phyloP scores from a whole-genome alignment of 2,113 vertebrate species.

The Thomomys bottae region DNA sequence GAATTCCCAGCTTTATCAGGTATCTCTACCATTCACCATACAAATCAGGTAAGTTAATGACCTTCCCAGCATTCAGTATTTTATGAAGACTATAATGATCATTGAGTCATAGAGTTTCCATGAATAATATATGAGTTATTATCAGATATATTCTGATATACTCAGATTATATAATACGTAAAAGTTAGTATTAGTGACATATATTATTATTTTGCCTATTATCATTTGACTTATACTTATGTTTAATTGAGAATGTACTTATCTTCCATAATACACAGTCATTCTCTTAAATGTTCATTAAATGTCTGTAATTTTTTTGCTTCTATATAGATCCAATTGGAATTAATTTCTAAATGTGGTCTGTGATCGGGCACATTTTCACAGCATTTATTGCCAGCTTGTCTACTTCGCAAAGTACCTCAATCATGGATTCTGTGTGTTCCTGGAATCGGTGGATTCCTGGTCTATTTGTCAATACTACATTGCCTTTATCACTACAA shows the following conservation, averaged over 20 bases:
- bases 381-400: neutral
- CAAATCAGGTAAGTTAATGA: neutral
- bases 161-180: conserved; percentile 28
- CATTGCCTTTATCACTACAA: neutral
- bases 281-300: conserved; percentile 46
- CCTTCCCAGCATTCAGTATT: neutral
- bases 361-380: neutral
- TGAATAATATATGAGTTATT: neutral
- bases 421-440: neutral
- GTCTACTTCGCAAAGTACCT: neutral
- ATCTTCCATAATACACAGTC: neutral
- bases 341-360: conserved; percentile 39
- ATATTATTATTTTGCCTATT: neutral
- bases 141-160: neutral
- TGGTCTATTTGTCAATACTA: conserved; percentile 12
- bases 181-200: conserved; percentile 25
- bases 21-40: neutral
- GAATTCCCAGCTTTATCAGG: neutral
- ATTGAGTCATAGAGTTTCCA: neutral
- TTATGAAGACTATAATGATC: neutral
- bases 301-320: conserved; percentile 26
- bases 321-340: conserved; percentile 22
- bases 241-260: conserved; percentile 31
- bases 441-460: conserved; percentile 19
- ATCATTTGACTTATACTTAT: neutral